Evolutionary conservation across 2,888 invertebrate species (phyloP).

Genomic region (Bellardia pandia): DNA sequence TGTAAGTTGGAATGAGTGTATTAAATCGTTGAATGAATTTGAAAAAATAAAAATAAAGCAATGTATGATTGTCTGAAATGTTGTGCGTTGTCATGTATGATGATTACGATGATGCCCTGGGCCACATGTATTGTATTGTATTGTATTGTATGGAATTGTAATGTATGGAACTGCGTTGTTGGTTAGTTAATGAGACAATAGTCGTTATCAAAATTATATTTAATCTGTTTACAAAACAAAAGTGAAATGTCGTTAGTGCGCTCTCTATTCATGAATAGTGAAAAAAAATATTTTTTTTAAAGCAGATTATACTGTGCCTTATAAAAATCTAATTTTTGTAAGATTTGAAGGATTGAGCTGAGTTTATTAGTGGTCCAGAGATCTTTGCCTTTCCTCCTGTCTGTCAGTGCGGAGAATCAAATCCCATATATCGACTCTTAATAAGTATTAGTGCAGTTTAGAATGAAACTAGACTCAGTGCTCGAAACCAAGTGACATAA

Average conservation of each 20-base stretch:
- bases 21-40: not conserved
- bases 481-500: too few relatives aligned
- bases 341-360: too few relatives aligned
- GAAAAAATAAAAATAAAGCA: not conserved
- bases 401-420: too few relatives aligned
- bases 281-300: not conserved
- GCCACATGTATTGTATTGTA: slow-evolving; percentile 62
- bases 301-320: too few relatives aligned
- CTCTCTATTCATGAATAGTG: not conserved
- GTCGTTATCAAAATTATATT: slow-evolving; percentile 52
- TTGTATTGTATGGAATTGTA: slow-evolving; percentile 42
- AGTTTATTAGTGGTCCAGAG: too few relatives aligned
- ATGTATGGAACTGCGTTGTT: slow-evolving; percentile 27
- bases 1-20: slow-evolving; percentile 7
- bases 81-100: slow-evolving; percentile 43
- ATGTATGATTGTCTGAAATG: slow-evolving; percentile 8
- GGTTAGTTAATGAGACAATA: slow-evolving; percentile 41
- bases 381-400: too few relatives aligned
- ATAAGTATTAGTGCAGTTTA: too few relatives aligned
- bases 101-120: slow-evolving; percentile 44
- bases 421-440: too few relatives aligned
- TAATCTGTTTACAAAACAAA: slow-evolving; percentile 49
- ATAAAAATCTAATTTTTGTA: too few relatives aligned
- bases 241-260: not conserved
- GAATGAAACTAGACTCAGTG: too few relatives aligned